A percentile compares a stretch with the other conserved stretches of the same genome.
These are phyloP conservation scores for Phalangium opilio DNA, from an alignment of 2,888 invertebrate species.

Conservation along the genomic window DNA sequence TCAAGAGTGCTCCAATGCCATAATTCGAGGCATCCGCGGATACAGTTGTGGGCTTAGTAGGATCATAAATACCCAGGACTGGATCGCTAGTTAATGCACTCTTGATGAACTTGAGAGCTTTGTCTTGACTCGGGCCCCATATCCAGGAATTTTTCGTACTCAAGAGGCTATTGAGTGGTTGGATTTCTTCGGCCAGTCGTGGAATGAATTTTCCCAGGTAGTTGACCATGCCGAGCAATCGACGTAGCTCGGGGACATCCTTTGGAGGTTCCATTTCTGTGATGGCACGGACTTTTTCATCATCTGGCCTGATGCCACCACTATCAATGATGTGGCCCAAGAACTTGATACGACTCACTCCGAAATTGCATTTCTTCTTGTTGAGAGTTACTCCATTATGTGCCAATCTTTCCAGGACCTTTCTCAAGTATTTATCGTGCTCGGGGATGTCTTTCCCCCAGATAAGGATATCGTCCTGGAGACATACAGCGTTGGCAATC, in stretches of 20 bases:
- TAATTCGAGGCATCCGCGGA: conserved; percentile 20
- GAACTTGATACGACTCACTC: not conserved
- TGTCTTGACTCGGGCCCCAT: not conserved
- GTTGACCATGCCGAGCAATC: conserved; percentile 1
- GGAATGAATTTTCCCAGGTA: conserved; percentile 1
- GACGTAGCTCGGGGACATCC: not conserved
- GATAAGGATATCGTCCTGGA: not conserved
- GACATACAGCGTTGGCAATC: not conserved
- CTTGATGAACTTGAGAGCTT: not conserved
- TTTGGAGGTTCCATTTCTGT: not conserved
- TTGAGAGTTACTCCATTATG: conserved; percentile 1
- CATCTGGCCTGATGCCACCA: not conserved
- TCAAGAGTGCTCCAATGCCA: conserved; percentile 25
- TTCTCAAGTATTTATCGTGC: not conserved
- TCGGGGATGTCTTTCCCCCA: not conserved
- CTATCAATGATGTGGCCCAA: not conserved
- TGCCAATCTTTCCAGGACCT: not conserved
- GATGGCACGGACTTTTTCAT: not conserved
- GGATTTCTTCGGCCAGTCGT: not conserved
- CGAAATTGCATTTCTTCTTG: not conserved
- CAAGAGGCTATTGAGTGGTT: not conserved
- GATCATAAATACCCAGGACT: not conserved
- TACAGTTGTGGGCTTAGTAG: not conserved
- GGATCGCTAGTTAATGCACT: not conserved
- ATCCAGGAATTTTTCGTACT: not conserved